Conservation (phyloP, 2,113 vertebrate species). For the Oryzias javanicus region DNA sequence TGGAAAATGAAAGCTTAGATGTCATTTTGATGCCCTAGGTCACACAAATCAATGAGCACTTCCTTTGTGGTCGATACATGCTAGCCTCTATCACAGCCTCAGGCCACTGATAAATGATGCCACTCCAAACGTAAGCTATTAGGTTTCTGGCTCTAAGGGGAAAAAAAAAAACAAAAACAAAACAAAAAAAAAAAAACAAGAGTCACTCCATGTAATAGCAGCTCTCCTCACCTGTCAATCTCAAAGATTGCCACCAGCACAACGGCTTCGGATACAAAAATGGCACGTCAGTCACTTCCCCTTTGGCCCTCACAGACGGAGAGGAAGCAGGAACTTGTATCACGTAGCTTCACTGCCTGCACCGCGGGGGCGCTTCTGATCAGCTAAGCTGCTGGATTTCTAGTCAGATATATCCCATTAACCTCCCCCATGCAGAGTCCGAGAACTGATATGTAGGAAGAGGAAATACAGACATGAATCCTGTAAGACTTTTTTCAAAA, state of each 20-base stretch:
- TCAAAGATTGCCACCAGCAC: constrained; percentile 54
- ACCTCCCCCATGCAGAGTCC: constrained; percentile 51
- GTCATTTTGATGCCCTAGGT: constrained; percentile 39
- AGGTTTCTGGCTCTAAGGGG: constrained; percentile 25
- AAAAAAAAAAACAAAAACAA: too few species aligned
- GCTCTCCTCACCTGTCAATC: constrained; percentile 55
- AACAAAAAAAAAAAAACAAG: constrained; percentile 19
- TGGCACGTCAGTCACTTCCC: constrained; percentile 47
- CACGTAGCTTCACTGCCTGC: constrained; percentile 9
- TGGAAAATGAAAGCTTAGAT: constrained; percentile 35
- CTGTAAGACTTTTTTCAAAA: not conserved
- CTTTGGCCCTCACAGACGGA: constrained; percentile 30
- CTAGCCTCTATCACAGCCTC: constrained; percentile 33
- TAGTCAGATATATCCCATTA: constrained; percentile 64
- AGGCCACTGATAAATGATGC: constrained; percentile 28
- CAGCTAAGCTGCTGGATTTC: constrained; percentile 55
- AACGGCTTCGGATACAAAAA: constrained; percentile 56
- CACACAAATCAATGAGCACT: constrained; percentile 60
- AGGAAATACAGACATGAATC: constrained; percentile 1
- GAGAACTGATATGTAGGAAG: constrained; percentile 26
- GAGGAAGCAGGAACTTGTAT: constrained; percentile 14
- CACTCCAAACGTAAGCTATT: not conserved
- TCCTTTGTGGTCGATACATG: constrained; percentile 59
- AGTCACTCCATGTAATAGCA: constrained; percentile 42
- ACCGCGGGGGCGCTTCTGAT: constrained; percentile 36